phyloP scores from a whole-genome alignment of 2,113 vertebrate genomes.

The Larimichthys crocea region DNA sequence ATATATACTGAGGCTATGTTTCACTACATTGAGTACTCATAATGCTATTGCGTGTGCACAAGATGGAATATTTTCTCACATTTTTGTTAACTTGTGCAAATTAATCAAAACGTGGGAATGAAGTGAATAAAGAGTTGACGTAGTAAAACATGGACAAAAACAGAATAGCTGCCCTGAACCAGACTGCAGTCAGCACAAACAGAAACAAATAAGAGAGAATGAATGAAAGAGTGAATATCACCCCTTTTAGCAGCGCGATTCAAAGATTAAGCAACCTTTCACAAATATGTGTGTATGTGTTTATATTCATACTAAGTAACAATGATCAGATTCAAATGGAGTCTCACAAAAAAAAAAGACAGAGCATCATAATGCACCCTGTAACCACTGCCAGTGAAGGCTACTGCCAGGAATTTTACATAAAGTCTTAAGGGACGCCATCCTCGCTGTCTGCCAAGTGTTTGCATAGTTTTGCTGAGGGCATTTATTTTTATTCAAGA shows the following conservation, averaged over 20 bases:
- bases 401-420: conserved; percentile 45
- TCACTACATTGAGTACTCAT: too few species aligned
- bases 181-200: neutral
- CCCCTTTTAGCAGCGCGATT: too few species aligned
- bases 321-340: conserved; percentile 1
- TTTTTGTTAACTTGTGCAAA: too few species aligned
- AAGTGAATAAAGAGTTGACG: too few species aligned
- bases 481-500: conserved; percentile 46
- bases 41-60: too few species aligned
- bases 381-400: conserved; percentile 22
- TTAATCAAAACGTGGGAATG: too few species aligned
- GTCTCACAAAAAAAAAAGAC: neutral
- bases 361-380: conserved; percentile 15
- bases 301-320: neutral
- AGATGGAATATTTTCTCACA: too few species aligned
- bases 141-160: too few species aligned
- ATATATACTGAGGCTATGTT: too few species aligned
- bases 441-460: conserved; percentile 34
- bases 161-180: too few species aligned
- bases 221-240: neutral
- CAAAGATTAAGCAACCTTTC: neutral
- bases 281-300: neutral
- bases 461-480: conserved; percentile 34
- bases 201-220: neutral
- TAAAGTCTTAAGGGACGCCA: conserved; percentile 37